Conservation (phyloP, 2,797 vertebrate species). For the Smutsia gigantea region DNA sequence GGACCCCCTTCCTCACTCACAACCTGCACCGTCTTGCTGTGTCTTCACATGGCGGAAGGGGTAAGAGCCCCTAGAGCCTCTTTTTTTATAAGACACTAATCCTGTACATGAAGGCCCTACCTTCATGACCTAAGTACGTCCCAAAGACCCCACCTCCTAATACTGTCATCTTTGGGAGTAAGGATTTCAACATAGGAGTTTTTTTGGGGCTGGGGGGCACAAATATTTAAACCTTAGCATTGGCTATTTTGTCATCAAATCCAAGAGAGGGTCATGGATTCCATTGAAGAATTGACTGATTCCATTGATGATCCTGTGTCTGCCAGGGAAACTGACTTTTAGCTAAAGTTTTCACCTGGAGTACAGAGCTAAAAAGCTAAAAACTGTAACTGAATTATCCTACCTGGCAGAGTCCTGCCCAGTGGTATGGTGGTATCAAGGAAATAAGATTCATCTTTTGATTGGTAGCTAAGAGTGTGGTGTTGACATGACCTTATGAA, state of each 20-base stretch:
- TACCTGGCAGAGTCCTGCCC: background rate
- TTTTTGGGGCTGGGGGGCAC: background rate
- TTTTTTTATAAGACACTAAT: background rate
- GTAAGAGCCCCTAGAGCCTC: background rate
- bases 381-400: conserved; percentile 25
- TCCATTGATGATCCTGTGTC: conserved; percentile 41
- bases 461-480: background rate
- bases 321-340: background rate
- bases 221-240: background rate
- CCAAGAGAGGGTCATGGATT: conserved; percentile 11
- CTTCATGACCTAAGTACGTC: background rate
- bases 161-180: background rate
- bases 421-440: background rate
- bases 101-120: background rate
- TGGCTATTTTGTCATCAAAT: conserved; percentile 45
- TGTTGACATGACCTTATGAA: background rate
- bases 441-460: conserved; percentile 20
- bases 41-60: background rate
- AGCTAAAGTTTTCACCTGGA: conserved; percentile 33
- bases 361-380: conserved; percentile 42
- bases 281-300: background rate
- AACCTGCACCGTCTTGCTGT: background rate
- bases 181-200: background rate
- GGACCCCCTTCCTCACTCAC: background rate
- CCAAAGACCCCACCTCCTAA: background rate